Evolutionary conservation across 1,140 invertebrate genomes (phyloP), one percentile per base, ranked within the genome.

Genomic region (Ceratosolen solmsi): DNA sequence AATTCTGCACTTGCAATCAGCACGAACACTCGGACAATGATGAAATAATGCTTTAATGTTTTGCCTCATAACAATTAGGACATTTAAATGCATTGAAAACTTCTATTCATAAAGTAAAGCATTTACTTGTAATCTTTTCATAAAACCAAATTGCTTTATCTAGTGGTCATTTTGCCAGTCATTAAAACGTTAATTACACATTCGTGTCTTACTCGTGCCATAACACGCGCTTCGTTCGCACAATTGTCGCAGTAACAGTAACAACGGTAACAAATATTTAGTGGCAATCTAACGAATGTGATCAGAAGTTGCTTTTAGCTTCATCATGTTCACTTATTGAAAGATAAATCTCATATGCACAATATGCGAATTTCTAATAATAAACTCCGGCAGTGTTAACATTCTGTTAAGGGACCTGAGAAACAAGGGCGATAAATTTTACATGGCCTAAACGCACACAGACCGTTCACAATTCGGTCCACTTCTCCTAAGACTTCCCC

Each of bases 371-470:
- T 33, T 17, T 63, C 22, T 68, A 68, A 38, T 68, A 38, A 33
- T 68, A 68, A 68, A 38, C 63, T 68, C 17, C 20, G 15, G 38
- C 3, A 9, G 36, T 11, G 9, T n/a, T 68, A 68, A 68, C 33
- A 68, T 38, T 38, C 33, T 9, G 63, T 68, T 38, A 38, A 38
- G 27, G 13, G 60, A 33, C 15, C 30, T 33, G 63, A 38, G 63
- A 38, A 68, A 38, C 63, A 38, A 71, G 70, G 41, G 25, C 70
- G 41, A 75, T 75, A 49, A 75, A 75, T 75, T 75, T 75, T 75
- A 60, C 54, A 75, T 7, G 11, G 36, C 51, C 51, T 38, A 75
- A 58, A 25, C 54, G 4, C n/a, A 17, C 54, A 38, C 30, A n/a
- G 22, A 38, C 27, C n/a, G 13, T 72, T 54, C 46, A 9, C 25